A percentile compares a stretch with the other conserved stretches of the same genome.
phyloP scores from a whole-genome alignment of 2,113 vertebrate genomes.

The Catagonus wagneri region DNA sequence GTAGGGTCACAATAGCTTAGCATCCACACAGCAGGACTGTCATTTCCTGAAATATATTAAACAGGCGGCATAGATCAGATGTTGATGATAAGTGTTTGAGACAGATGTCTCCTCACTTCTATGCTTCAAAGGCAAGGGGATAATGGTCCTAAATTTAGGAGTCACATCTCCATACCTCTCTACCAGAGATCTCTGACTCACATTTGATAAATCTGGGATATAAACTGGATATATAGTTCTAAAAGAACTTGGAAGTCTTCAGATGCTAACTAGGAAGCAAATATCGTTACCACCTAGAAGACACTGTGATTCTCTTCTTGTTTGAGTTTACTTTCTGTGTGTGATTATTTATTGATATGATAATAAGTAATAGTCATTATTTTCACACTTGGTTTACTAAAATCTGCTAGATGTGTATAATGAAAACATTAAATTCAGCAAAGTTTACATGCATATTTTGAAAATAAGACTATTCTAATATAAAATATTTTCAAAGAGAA shows the following conservation, averaged over 20 bases:
- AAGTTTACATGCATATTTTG: neutral
- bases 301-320: neutral
- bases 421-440: neutral
- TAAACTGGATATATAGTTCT: neutral
- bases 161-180: neutral
- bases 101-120: neutral
- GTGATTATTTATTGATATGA: neutral
- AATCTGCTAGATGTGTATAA: neutral
- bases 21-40: neutral
- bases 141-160: neutral
- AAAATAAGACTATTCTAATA: neutral
- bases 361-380: neutral
- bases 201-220: neutral
- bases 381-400: neutral
- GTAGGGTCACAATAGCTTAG: neutral
- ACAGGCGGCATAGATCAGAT: neutral
- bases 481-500: neutral
- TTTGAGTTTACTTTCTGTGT: neutral
- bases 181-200: neutral
- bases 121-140: neutral
- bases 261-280: neutral
- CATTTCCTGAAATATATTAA: neutral
- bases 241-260: neutral
- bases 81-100: neutral
- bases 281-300: neutral